These are phyloP conservation scores for Equus quagga DNA, from an alignment of 2,113 vertebrate genomes.

Conservation along the genomic window DNA sequence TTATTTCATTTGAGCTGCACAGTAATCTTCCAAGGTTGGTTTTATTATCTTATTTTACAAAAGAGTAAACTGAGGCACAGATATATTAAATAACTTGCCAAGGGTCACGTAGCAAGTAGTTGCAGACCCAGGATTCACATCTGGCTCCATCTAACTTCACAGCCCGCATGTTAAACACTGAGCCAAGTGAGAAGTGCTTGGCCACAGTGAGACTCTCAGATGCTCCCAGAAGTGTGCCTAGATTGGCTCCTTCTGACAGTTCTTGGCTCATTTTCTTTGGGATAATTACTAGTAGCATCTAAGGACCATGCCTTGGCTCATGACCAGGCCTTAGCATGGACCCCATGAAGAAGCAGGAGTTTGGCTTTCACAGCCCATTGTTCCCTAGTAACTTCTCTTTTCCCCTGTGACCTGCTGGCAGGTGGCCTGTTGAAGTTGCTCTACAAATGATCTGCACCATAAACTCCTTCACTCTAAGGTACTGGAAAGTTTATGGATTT, in stretches of 20 bases:
- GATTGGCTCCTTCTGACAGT: neutral
- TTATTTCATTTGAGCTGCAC: neutral
- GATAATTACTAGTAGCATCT: neutral
- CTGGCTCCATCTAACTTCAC: neutral
- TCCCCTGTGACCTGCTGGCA: neutral
- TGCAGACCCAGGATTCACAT: neutral
- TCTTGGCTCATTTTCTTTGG: neutral
- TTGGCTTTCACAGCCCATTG: neutral
- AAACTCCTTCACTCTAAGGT: neutral
- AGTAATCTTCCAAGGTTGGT: neutral
- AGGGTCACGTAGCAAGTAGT: neutral
- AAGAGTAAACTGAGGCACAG: neutral
- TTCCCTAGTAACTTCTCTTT: neutral
- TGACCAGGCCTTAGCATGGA: neutral
- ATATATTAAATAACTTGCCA: neutral
- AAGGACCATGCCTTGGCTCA: neutral
- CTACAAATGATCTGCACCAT: neutral
- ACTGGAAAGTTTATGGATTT: neutral
- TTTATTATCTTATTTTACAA: conserved; percentile 42
- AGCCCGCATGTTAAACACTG: neutral
- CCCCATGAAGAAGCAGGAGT: neutral
- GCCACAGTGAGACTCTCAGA: neutral
- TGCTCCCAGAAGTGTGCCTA: neutral
- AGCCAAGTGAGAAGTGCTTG: neutral
- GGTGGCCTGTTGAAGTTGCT: neutral